Conservation (phyloP, 2,113 vertebrate genomes). For the Calyptomena viridis region DNA sequence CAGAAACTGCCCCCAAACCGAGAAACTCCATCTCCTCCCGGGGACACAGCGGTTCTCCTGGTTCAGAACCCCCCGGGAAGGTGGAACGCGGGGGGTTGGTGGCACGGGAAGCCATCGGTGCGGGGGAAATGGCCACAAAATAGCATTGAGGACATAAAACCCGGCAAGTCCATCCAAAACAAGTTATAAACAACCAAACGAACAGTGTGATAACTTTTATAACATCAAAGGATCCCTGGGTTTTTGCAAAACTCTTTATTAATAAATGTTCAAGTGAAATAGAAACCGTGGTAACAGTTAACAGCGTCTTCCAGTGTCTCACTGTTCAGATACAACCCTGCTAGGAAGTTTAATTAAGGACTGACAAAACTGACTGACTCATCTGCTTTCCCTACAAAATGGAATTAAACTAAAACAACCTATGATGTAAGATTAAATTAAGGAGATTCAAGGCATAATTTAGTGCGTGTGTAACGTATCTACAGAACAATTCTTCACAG, state of each 20-base stretch:
- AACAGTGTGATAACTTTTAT: fast-evolving
- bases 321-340: neutral
- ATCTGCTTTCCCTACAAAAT: neutral
- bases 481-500: neutral
- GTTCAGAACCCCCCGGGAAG: too few species aligned
- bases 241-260: neutral
- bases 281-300: neutral
- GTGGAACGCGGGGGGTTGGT: too few species aligned
- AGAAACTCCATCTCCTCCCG: too few species aligned
- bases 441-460: neutral
- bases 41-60: too few species aligned
- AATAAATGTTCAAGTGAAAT: neutral
- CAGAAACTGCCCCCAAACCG: too few species aligned
- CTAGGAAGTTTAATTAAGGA: neutral
- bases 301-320: neutral
- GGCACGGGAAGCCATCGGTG: too few species aligned
- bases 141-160: neutral
- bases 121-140: neutral
- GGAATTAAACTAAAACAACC: neutral
- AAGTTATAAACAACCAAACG: neutral
- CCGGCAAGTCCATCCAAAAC: neutral
- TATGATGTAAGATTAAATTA: neutral
- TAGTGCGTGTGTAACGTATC: neutral
- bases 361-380: neutral
- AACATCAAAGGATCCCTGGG: neutral